phyloP scores from a whole-genome alignment of 2,888 invertebrate species.

The Hololepta plana region DNA sequence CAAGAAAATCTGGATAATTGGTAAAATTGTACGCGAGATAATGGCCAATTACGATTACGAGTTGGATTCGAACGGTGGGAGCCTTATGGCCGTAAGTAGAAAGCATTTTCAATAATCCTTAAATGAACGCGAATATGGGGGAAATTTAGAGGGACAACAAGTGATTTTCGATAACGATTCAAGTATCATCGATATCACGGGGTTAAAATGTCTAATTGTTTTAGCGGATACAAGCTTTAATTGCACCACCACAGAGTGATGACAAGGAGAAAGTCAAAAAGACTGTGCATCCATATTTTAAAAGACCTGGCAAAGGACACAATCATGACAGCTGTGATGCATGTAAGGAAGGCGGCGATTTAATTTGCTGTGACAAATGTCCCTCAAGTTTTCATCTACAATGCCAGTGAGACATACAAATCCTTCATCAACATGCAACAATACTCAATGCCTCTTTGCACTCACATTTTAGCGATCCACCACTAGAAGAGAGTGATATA shows the following conservation, averaged over 20 bases:
- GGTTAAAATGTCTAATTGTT: no score
- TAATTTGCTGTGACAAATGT: constrained; percentile 91
- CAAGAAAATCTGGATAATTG: no score
- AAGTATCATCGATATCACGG: no score
- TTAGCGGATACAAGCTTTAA: constrained; percentile 81
- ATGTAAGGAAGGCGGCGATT: constrained; percentile 85
- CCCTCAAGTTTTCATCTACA: constrained; percentile 90
- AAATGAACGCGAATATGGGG: no score
- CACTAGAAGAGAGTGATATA: constrained; percentile 73
- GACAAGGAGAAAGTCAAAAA: constrained; percentile 34
- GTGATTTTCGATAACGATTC: no score
- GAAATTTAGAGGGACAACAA: no score
- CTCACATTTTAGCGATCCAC: constrained; percentile 80
- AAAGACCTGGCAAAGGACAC: constrained; percentile 71
- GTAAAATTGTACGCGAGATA: no score
- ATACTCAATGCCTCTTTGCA: no score
- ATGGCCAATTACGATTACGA: constrained; percentile 56
- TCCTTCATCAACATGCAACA: no score
- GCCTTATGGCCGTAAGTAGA: constrained; percentile 75
- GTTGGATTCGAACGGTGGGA: constrained; percentile 58
- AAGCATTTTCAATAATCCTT: no score
- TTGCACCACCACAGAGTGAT: constrained; percentile 73
- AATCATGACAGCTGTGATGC: constrained; percentile 90
- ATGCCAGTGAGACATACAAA: constrained; percentile 60
- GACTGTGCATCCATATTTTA: constrained; percentile 61